phyloP scores from a whole-genome alignment of 1,140 invertebrate genomes.

The Zophobas morio region DNA sequence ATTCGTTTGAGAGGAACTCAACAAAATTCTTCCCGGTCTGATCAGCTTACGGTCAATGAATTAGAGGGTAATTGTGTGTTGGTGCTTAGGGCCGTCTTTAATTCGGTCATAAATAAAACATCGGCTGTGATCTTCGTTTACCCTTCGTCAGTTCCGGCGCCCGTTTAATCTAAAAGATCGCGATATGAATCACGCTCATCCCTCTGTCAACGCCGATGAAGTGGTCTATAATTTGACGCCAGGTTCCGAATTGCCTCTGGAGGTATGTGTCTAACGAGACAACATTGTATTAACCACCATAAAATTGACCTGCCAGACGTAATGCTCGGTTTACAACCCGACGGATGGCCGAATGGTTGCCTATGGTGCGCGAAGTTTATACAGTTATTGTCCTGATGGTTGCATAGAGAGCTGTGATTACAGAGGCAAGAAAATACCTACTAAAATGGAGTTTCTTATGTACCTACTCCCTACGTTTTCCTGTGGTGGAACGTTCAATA shows the following conservation, averaged over 20 bases:
- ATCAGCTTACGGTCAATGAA: neutral
- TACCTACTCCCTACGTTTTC: neutral
- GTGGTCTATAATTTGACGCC: conserved; percentile 55
- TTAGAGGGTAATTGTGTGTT: conserved; percentile 34
- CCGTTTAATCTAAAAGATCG: conserved; percentile 44
- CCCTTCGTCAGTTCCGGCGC: conserved; percentile 48
- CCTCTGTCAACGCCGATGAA: conserved; percentile 56
- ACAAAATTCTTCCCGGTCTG: neutral
- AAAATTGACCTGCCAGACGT: conserved; percentile 13
- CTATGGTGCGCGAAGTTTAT: neutral
- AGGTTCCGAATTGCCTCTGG: conserved; percentile 14
- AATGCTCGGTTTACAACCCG: conserved; percentile 17
- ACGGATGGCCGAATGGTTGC: neutral
- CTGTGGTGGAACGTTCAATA: too few relatives aligned
- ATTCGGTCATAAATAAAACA: conserved; percentile 26
- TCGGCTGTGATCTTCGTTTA: conserved; percentile 6
- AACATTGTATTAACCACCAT: conserved; percentile 39
- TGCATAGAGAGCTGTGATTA: too few relatives aligned
- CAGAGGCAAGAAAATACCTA: neutral
- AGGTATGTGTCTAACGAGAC: conserved; percentile 41
- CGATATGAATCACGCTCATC: conserved; percentile 55
- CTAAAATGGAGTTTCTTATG: neutral
- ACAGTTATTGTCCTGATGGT: too few relatives aligned
- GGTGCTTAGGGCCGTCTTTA: conserved; percentile 18
- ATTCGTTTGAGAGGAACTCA: neutral